These are phyloP conservation scores for Iselma pallidipennis DNA, from an alignment of 2,888 invertebrate species.

Conservation along the genomic window DNA sequence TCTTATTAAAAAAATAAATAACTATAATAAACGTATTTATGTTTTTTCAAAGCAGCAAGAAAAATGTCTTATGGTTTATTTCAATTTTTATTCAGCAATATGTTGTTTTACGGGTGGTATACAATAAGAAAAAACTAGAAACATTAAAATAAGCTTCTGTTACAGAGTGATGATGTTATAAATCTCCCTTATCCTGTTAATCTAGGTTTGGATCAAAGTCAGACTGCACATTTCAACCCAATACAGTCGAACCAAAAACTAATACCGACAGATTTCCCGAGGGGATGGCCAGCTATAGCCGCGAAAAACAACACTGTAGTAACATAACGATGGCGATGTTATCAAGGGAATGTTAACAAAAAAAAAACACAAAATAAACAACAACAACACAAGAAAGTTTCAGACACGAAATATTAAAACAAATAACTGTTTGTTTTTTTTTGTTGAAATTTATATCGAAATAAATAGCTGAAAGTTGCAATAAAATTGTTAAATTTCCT, in stretches of 20 bases:
- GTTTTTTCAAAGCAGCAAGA: too few relatives aligned
- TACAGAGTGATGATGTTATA: constrained; percentile 34
- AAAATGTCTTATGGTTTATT: too few relatives aligned
- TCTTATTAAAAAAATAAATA: too few relatives aligned
- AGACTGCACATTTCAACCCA: constrained; percentile 24
- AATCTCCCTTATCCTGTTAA: constrained; percentile 32
- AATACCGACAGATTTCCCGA: constrained; percentile 29
- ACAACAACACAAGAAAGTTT: too few relatives aligned
- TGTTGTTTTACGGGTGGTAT: not conserved
- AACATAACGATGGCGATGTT: not conserved
- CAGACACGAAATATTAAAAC: too few relatives aligned
- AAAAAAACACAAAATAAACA: too few relatives aligned
- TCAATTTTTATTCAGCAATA: not conserved
- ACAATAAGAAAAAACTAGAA: constrained; percentile 4
- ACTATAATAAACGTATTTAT: too few relatives aligned
- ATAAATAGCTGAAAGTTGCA: not conserved
- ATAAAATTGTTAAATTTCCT: not conserved
- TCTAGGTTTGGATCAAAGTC: constrained; percentile 27
- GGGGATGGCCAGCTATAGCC: constrained; percentile 18
- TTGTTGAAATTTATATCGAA: not conserved
- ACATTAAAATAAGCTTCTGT: constrained; percentile 36
- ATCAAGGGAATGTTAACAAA: not conserved
- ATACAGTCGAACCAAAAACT: constrained; percentile 25
- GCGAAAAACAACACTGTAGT: constrained; percentile 25
- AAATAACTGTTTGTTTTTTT: too few relatives aligned